Conservation (phyloP, 2,113 vertebrate species). For the Hippocampus comes region DNA sequence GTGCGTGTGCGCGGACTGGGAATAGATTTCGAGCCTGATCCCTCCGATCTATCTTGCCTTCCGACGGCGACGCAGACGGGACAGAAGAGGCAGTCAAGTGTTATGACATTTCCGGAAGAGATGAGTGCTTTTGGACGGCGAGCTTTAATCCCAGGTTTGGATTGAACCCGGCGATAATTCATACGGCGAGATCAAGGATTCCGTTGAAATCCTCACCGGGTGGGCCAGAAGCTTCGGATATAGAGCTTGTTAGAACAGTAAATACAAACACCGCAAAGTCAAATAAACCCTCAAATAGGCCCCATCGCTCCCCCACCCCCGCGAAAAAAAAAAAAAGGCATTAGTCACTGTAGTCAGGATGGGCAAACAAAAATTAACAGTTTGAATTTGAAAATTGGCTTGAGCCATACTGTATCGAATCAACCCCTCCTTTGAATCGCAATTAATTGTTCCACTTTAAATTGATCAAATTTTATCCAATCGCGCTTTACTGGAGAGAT, state of each 20-base stretch:
- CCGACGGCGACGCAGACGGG: constrained; percentile 47
- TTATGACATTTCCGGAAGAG: constrained; percentile 46
- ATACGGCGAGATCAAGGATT: constrained; percentile 1
- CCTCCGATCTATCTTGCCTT: constrained; percentile 48
- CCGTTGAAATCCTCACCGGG: constrained; percentile 13
- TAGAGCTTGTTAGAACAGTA: not conserved
- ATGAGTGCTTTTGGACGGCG: constrained; percentile 37
- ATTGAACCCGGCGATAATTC: constrained; percentile 35
- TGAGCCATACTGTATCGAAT: too few relatives aligned
- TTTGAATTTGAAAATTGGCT: too few relatives aligned
- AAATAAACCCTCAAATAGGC: not conserved
- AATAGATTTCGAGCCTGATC: constrained; percentile 51
- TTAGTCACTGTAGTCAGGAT: too few relatives aligned
- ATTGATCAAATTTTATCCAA: too few relatives aligned
- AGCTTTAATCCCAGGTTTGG: constrained; percentile 33
- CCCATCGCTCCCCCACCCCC: too few relatives aligned
- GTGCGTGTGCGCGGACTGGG: constrained; percentile 19
- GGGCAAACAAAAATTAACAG: too few relatives aligned
- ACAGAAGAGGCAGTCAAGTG: constrained; percentile 56
- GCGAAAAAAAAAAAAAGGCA: too few relatives aligned
- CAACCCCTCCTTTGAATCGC: too few relatives aligned
- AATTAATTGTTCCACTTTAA: too few relatives aligned
- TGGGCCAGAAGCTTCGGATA: constrained; percentile 12
- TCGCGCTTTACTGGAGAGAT: too few relatives aligned
- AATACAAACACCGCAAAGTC: not conserved